Conservation (phyloP, 1,140 invertebrate species). For the Caenorhabditis briggsae region DNA sequence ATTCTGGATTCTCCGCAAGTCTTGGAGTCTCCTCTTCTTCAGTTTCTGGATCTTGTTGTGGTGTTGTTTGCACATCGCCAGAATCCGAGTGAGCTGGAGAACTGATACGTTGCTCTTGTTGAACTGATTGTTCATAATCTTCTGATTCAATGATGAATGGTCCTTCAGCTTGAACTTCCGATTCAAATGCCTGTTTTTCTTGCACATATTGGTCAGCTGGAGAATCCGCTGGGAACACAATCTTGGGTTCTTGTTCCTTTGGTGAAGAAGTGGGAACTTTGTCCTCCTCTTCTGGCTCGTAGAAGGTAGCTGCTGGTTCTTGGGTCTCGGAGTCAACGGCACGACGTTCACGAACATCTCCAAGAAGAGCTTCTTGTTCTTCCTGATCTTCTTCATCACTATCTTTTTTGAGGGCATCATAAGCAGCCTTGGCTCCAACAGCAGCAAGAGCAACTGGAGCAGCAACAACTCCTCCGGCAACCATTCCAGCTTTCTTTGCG, state of each 20-base stretch:
- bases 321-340: slow-evolving; percentile 6
- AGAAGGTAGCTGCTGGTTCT: slow-evolving; percentile 11
- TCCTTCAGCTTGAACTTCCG: slow-evolving; percentile 15
- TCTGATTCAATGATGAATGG: background rate
- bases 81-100: slow-evolving; percentile 27
- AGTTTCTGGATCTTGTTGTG: background rate
- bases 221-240: slow-evolving; percentile 25
- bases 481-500: slow-evolving; percentile 61
- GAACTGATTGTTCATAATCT: background rate
- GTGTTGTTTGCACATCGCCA: background rate
- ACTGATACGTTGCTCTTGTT: background rate
- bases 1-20: background rate
- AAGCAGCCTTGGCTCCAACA: slow-evolving; percentile 60
- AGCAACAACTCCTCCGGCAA: slow-evolving; percentile 61
- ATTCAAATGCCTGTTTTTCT: background rate
- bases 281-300: slow-evolving; percentile 46
- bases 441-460: slow-evolving; percentile 59
- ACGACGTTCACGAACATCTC: background rate
- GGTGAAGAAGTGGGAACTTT: background rate
- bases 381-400: slow-evolving; percentile 44
- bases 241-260: slow-evolving; percentile 8
- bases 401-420: slow-evolving; percentile 54
- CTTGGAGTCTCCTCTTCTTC: slow-evolving; percentile 15
- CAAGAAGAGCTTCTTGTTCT: background rate
- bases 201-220: background rate